Conservation (phyloP, 1,140 invertebrate genomes). For the Lordiphosa clarofinis region DNA sequence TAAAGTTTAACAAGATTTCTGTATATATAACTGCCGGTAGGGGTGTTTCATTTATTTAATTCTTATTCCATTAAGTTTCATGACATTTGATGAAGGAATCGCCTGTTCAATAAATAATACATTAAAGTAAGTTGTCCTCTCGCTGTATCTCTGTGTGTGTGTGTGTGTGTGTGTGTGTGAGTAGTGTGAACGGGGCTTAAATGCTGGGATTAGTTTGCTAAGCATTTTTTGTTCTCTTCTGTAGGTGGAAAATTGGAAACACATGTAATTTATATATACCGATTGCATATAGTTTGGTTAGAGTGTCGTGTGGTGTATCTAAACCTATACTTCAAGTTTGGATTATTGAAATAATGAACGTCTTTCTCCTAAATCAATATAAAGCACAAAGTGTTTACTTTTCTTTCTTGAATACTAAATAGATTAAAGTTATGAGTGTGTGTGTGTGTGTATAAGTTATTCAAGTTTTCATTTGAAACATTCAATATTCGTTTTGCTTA, state of each 20-base stretch:
- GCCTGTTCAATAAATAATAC: background rate
- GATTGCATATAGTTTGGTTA: conserved; percentile 15
- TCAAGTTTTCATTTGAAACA: conserved; percentile 12
- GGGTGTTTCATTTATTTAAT: conserved; percentile 58
- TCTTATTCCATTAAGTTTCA: background rate
- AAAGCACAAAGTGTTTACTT: conserved; percentile 75
- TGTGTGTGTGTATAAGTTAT: conserved; percentile 9
- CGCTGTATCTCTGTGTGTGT: background rate
- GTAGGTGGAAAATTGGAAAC: conserved; percentile 75
- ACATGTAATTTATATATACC: conserved; percentile 60
- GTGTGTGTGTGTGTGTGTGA: conserved; percentile 6
- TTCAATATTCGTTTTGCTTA: conserved; percentile 80
- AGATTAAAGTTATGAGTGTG: conserved; percentile 10
- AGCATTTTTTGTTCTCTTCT: conserved; percentile 36
- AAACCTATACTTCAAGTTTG: background rate
- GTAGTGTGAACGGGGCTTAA: conserved; percentile 1
- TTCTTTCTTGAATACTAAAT: conserved; percentile 48
- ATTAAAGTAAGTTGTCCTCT: conserved; percentile 6
- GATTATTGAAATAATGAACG: conserved; percentile 12
- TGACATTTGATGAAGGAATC: background rate
- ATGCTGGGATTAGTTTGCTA: conserved; percentile 46
- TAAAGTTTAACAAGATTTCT: conserved; percentile 34
- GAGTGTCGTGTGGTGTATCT: conserved; percentile 16
- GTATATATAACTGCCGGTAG: conserved; percentile 63
- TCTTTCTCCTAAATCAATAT: conserved; percentile 63